These are phyloP conservation scores for Malaclemys terrapin DNA, from an alignment of 2,113 vertebrate species.

Conservation along the genomic window DNA sequence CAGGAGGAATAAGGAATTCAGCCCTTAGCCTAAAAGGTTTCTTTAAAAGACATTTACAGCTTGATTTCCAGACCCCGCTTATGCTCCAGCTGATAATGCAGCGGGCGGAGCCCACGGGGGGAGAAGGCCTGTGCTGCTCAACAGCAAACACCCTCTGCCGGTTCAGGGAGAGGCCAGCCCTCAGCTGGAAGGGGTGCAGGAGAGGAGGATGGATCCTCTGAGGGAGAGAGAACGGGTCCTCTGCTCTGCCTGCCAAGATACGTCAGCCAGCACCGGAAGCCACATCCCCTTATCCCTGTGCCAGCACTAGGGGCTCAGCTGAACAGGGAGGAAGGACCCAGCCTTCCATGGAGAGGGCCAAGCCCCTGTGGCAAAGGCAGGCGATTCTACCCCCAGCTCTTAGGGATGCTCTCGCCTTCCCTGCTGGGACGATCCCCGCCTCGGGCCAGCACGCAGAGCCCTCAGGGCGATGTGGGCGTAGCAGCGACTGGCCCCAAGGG, in stretches of 20 bases:
- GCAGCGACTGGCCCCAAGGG: neutral
- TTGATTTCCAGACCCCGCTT: neutral
- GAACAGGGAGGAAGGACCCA: neutral
- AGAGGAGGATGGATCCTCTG: too few species aligned
- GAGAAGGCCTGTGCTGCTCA: constrained; percentile 42
- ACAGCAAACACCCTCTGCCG: constrained; percentile 20
- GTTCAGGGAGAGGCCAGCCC: neutral
- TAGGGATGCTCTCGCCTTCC: neutral
- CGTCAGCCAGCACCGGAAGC: neutral
- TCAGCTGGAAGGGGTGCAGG: neutral
- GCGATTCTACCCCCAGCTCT: neutral
- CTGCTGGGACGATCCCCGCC: neutral
- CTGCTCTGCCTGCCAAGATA: neutral
- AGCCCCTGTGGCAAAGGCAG: neutral
- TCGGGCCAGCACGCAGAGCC: neutral
- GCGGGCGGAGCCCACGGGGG: constrained; percentile 15
- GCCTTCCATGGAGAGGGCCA: neutral
- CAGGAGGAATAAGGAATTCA: rapidly evolving
- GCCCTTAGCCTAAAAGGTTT: rapidly evolving
- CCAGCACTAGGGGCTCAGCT: neutral
- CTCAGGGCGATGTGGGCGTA: neutral
- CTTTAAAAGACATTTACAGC: neutral
- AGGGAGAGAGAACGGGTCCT: neutral
- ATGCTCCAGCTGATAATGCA: neutral
- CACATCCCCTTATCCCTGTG: too few species aligned